Conservation (phyloP, 2,888 invertebrate genomes). For the Endomychus coccineus region DNA sequence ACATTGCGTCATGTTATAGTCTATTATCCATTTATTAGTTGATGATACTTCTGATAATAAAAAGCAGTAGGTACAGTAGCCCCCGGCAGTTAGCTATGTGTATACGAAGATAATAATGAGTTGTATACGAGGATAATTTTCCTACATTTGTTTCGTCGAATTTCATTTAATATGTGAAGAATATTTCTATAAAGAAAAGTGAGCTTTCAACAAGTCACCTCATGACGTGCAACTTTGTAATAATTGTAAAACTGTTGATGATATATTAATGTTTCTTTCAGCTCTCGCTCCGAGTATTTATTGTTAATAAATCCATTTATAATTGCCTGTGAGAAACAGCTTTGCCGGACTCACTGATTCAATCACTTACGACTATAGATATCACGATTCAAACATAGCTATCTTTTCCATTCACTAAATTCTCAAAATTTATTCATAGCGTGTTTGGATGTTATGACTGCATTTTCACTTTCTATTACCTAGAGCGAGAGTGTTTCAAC, state of each 20-base stretch:
- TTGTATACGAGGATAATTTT: constrained; percentile 27
- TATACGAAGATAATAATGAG: constrained; percentile 28
- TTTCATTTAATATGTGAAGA: constrained; percentile 25
- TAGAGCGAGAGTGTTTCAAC: too few species aligned
- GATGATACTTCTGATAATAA: constrained; percentile 8
- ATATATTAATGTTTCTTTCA: constrained; percentile 32
- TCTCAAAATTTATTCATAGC: too few species aligned
- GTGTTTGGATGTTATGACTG: too few species aligned
- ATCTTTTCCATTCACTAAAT: constrained; percentile 9
- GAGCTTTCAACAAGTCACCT: constrained; percentile 28
- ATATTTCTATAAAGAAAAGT: too few species aligned
- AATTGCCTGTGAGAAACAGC: constrained; percentile 31
- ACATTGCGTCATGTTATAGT: constrained; percentile 17
- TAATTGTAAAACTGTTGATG: constrained; percentile 34
- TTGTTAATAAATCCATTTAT: constrained; percentile 34
- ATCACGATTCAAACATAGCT: constrained; percentile 17
- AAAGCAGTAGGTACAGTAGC: constrained; percentile 13
- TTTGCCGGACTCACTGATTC: constrained; percentile 22
- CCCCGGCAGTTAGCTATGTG: constrained; percentile 22
- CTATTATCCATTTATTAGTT: neutral
- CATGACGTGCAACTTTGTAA: constrained; percentile 33
- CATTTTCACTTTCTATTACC: too few species aligned
- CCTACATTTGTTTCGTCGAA: constrained; percentile 29
- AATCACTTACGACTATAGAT: constrained; percentile 18
- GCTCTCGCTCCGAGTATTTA: constrained; percentile 30